Base-by-base conservation (phyloP, 2,797 vertebrate species). In the Aotus griseimembra region DNA sequence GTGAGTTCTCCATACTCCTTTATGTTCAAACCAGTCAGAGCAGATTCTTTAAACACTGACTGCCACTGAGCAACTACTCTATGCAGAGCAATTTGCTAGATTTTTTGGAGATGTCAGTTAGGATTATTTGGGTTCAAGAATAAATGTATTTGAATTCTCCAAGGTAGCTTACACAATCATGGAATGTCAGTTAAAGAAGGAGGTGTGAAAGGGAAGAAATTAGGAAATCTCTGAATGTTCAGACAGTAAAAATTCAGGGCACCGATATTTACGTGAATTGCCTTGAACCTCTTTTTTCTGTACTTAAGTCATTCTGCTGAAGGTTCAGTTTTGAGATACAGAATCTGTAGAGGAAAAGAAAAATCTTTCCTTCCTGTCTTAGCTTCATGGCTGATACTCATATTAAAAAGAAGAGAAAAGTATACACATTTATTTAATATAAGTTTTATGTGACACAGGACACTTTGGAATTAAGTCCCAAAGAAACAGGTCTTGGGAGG, bases 121-220 rank as follows among this genome's bases (percentile, higher is more conserved):
- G 70, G 20, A 88, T 73, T 86, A 39, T 92, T 83, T 67, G 15
- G 4, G 10, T 82, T 4, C 2, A 58, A 93, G 76, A 41, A 67
- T 73, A 33, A 97, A 88, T 84, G 79, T 88, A 70, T 52, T 58
- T 72, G 22, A 87, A 94, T n/a, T 17, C 12, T 92, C 19, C 58
- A 15, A 22, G 30, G 4, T 79, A 64, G 22, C n/a, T 81, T 57
- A 72, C 33, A 33, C 46, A 95, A 83, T 33, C 8, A 52, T n/a
- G 1, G 19, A 52, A 90, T 88, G 41, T 83, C 58, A 67, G 4
- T 22, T 91, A 84, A 84, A 75, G 70, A 76, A 86, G 4, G 33
- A 80, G 20, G 30, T 22, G 19, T 92, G 7, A 83, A 73, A 93
- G n/a, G 13, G 15, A 46, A 86, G 22, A 12, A 44, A 20, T 44